Evolutionary conservation across 2,797 vertebrate species (phyloP).

Genomic region (Darevskia nairensis): DNA sequence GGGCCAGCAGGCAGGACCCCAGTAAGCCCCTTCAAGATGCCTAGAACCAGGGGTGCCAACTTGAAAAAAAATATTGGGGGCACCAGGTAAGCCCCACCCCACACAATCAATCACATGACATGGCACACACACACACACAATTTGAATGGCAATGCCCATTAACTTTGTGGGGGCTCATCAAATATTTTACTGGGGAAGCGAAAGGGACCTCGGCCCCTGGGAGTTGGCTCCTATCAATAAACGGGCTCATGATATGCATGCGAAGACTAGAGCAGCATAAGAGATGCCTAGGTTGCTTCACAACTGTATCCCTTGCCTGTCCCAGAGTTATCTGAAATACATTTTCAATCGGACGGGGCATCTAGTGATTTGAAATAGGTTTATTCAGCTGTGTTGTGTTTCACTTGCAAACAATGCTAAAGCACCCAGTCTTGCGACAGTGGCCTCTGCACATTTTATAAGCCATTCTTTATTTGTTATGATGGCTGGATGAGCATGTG

Average conservation of each 20-base stretch:
- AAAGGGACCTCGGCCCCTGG: no score
- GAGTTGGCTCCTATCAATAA: not conserved
- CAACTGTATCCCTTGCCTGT: no score
- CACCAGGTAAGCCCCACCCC: no score
- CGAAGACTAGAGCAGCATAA: not conserved
- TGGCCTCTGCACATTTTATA: not conserved
- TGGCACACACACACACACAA: no score
- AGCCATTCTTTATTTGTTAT: not conserved
- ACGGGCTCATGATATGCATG: not conserved
- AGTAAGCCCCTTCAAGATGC: not conserved
- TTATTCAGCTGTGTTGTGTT: not conserved
- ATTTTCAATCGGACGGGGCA: not conserved
- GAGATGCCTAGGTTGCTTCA: no score
- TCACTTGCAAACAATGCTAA: not conserved
- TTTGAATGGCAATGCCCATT: no score
- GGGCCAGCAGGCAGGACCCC: no score
- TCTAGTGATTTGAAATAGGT: not conserved
- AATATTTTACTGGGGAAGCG: no score
- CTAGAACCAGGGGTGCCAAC: no score
- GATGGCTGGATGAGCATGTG: not conserved
- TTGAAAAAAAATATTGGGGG: no score
- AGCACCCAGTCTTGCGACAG: not conserved
- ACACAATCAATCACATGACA: no score
- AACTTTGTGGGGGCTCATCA: no score
- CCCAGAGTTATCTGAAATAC: not conserved